Percentiles rank a stretch among this genome's conserved stretches.
These are phyloP conservation scores for Acanthopagrus latus DNA, from an alignment of 2,797 vertebrate genomes.

Conservation along the genomic window DNA sequence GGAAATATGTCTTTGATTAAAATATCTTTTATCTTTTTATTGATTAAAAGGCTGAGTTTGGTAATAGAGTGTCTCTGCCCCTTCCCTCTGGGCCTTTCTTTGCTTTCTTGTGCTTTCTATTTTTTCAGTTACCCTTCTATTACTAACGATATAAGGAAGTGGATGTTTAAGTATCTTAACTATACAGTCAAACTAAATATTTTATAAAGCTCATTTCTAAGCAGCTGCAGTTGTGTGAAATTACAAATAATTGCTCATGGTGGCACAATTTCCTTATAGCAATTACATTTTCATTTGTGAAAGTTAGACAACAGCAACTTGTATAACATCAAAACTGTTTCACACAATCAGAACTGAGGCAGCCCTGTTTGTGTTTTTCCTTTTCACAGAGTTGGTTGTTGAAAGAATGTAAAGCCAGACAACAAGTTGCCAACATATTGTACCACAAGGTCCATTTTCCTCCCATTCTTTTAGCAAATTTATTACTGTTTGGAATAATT, in stretches of 20 bases:
- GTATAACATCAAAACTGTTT: not conserved
- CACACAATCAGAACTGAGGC: not conserved
- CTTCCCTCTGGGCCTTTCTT: slow-evolving; percentile 50
- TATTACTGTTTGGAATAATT: not conserved
- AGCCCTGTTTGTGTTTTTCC: not conserved
- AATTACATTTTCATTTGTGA: not conserved
- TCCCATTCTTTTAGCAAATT: not conserved
- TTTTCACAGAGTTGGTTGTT: not conserved
- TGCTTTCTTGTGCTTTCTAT: slow-evolving; percentile 49
- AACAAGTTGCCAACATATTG: not conserved
- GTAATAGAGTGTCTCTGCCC: slow-evolving; percentile 82
- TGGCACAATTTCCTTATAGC: not conserved
- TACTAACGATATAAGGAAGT: slow-evolving; percentile 20
- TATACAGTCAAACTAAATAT: not conserved
- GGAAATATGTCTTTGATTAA: slow-evolving; percentile 88
- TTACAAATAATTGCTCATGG: not conserved
- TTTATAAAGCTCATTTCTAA: not conserved
- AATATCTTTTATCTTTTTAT: slow-evolving; percentile 90
- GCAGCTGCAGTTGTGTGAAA: not conserved
- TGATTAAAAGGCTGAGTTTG: slow-evolving; percentile 89
- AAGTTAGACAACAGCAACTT: not conserved
- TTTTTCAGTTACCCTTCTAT: slow-evolving; percentile 31
- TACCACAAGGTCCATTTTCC: too few species aligned
- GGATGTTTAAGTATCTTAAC: slow-evolving; percentile 22
- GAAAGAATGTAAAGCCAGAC: not conserved